Base-by-base conservation (phyloP, 1,140 invertebrate genomes). In the Trypoxylus dichotomus region DNA sequence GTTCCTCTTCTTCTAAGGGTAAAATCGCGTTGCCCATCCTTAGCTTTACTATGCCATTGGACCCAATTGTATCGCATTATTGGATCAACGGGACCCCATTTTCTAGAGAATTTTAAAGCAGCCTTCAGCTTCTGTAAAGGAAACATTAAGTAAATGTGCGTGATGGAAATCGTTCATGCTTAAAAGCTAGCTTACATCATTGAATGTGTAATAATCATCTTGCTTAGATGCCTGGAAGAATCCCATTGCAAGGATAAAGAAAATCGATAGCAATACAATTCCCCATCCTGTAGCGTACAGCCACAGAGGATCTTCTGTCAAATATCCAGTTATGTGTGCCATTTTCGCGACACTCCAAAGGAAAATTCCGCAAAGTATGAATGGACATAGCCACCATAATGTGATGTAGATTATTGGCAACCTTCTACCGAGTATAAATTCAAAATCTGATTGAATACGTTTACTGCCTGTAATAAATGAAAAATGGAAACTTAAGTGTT, bases 21-120 rank as follows among this genome's bases (percentile, higher is more conserved):
- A 73, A 90, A 91, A 80, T 91, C 90, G 24, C 88, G 83, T 73
- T 89, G 86, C 0, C 90, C 89, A 10, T 81, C 75, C 77, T 84
- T 81, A 2, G 83, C 81, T 77, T 85, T 85, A 27, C 80, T 83
- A 32, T 84, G 84, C 84, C 89, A 88, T 37, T 89, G 87, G 42
- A 90, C 83, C 90, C 90, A 91, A 75, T 88, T 89, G 82, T 91
- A 89, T n/a, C 90, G 85, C 27, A 88, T 87, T 77, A 91, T 90
- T 11, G 90, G 90, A 79, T 91, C 90, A 11, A 88, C 87, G 13
- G 90, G 90, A 11, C 90, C 90, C 90, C 90, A 91, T 76, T 91
- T 89, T 5, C 89, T 85, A 0, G 90, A 89, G 19, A 90, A 89
- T 81, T 87, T 88, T 68, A 90, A 86, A 19, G 90, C 88, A 63